phyloP scores from a whole-genome alignment of 2,113 vertebrate species.

The Capricornis sumatraensis region DNA sequence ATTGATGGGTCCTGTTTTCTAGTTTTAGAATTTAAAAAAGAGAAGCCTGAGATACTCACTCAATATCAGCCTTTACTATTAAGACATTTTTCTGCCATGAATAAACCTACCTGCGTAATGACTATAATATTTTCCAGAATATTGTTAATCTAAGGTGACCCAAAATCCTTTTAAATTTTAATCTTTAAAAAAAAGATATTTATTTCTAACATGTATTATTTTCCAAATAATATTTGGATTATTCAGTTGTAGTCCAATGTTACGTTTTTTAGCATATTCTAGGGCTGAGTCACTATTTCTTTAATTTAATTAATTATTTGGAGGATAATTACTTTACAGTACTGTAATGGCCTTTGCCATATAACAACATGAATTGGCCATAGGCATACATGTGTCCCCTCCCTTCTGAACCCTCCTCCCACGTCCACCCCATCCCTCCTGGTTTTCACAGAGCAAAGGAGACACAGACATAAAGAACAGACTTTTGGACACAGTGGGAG shows the following conservation, averaged over 20 bases:
- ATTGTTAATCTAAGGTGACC: not conserved
- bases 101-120: not conserved
- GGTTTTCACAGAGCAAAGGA: not conserved
- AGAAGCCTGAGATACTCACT: not conserved
- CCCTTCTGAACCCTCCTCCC: not conserved
- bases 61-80: not conserved
- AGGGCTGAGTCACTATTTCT: not conserved
- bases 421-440: not conserved
- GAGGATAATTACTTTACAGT: not conserved
- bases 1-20: not conserved
- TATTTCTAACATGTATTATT: not conserved
- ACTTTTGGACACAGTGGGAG: not conserved
- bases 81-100: not conserved
- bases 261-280: not conserved
- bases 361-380: not conserved
- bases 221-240: not conserved
- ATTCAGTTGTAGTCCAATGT: not conserved
- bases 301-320: not conserved
- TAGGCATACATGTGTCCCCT: not conserved
- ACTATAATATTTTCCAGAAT: conserved; percentile 16
- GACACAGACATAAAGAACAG: not conserved
- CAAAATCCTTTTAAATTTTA: not conserved
- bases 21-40: conserved; percentile 25
- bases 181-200: conserved; percentile 25
- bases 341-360: not conserved